Evolutionary conservation across 2,888 invertebrate species (phyloP).

Genomic region (Mayetiola destructor): DNA sequence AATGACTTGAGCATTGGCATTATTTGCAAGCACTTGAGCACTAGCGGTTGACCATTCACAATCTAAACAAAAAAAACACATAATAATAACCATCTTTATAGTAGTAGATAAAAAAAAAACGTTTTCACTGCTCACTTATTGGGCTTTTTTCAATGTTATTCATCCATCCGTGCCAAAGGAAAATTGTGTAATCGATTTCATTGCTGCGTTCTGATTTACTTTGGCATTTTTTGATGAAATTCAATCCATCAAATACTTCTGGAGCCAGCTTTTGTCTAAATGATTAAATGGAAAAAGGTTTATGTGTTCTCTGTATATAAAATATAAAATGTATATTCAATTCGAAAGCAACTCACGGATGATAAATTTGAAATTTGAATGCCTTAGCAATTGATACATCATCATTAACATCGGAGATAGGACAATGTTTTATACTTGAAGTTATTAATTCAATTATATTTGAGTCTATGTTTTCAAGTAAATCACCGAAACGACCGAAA

Average conservation of each 20-base stretch:
- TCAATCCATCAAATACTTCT: neutral
- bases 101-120: neutral
- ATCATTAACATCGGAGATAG: too few species aligned
- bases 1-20: neutral
- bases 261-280: too few species aligned
- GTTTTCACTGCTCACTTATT: too few species aligned
- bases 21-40: neutral
- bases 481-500: too few species aligned
- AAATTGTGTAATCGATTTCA: neutral
- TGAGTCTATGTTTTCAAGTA: too few species aligned
- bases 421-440: too few species aligned
- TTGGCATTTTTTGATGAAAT: too few species aligned
- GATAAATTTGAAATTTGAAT: neutral
- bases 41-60: neutral
- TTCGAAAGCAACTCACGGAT: neutral
- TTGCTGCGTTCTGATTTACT: neutral
- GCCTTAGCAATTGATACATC: neutral
- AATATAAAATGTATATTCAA: neutral
- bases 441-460: too few species aligned
- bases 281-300: too few species aligned
- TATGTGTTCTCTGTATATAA: neutral
- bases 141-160: neutral
- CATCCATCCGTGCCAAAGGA: neutral
- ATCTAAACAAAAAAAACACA: neutral
- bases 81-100: neutral